Conservation (phyloP, 2,888 invertebrate species). For the Laspeyria flexula region DNA sequence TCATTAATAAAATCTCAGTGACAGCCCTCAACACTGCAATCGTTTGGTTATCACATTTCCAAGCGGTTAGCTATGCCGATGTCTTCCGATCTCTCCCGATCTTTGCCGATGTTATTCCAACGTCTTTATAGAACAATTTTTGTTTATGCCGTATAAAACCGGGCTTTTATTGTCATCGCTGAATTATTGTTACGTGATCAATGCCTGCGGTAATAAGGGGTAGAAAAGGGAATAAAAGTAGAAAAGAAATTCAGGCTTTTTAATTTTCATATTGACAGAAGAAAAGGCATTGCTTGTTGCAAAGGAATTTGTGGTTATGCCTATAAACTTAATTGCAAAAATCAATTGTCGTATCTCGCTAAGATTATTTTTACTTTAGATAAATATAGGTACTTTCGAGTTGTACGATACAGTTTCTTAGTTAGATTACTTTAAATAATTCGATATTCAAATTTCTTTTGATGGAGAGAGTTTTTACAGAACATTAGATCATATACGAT, state of each 20-base stretch:
- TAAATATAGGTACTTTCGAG: too few relatives aligned
- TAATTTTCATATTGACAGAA: neutral
- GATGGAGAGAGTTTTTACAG: too few relatives aligned
- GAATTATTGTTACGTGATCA: constrained; percentile 47
- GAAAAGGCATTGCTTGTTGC: neutral
- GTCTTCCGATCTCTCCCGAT: constrained; percentile 28
- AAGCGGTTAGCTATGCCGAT: constrained; percentile 59
- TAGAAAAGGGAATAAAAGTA: neutral
- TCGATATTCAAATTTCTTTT: too few relatives aligned
- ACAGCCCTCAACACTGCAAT: constrained; percentile 40
- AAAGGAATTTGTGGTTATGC: neutral
- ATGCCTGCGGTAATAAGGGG: constrained; percentile 1
- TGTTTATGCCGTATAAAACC: constrained; percentile 53
- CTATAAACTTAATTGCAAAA: neutral
- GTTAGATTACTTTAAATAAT: too few relatives aligned
- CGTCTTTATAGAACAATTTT: constrained; percentile 63
- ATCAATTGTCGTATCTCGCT: too few relatives aligned
- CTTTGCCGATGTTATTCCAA: constrained; percentile 36
- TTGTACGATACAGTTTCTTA: too few relatives aligned
- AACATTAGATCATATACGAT: too few relatives aligned
- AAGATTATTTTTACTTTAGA: too few relatives aligned
- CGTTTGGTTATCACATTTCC: constrained; percentile 61
- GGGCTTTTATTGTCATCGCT: constrained; percentile 54
- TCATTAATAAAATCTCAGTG: neutral
- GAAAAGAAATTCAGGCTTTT: neutral